Conservation (phyloP, 2,113 vertebrate species). For the Brachypodius melanocephalos region DNA sequence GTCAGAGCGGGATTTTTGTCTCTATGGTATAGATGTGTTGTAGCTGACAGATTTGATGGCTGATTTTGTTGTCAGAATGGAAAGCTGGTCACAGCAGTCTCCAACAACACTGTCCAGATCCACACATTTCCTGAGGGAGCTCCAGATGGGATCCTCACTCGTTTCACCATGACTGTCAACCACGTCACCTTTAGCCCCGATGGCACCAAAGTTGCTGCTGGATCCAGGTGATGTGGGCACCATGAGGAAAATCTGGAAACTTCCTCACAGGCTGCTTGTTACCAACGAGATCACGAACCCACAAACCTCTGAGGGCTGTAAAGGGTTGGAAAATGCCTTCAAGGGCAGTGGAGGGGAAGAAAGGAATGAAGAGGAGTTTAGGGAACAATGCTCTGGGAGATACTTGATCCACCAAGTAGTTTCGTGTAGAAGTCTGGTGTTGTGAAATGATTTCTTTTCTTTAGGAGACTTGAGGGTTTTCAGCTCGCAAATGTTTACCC, state of each 20-base stretch:
- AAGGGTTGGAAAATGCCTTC: not conserved
- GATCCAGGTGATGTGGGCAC: conserved; percentile 79
- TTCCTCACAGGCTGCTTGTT: not conserved
- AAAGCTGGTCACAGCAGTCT: conserved; percentile 86
- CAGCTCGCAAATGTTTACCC: not conserved
- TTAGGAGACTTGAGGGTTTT: not conserved
- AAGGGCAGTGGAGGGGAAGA: not conserved
- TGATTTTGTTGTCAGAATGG: conserved; percentile 75
- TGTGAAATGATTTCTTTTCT: not conserved
- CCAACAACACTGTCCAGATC: conserved; percentile 90
- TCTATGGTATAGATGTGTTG: not conserved
- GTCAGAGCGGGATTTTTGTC: not conserved
- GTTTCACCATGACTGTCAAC: conserved; percentile 90
- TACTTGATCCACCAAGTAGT: not conserved
- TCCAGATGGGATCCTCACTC: conserved; percentile 92
- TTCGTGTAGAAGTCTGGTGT: not conserved
- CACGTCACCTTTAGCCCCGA: conserved; percentile 85
- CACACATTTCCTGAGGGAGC: conserved; percentile 92
- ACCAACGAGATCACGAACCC: not conserved
- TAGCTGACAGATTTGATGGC: not conserved
- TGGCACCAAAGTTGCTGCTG: conserved; percentile 86
- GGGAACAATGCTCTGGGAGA: not conserved
- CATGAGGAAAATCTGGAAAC: not conserved
- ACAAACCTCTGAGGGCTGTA: not conserved
- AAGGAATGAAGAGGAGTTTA: not conserved